Evolutionary conservation across 2,888 invertebrate species (phyloP), one percentile per base, ranked within the genome.

Genomic region (Epirrhoe alternata): DNA sequence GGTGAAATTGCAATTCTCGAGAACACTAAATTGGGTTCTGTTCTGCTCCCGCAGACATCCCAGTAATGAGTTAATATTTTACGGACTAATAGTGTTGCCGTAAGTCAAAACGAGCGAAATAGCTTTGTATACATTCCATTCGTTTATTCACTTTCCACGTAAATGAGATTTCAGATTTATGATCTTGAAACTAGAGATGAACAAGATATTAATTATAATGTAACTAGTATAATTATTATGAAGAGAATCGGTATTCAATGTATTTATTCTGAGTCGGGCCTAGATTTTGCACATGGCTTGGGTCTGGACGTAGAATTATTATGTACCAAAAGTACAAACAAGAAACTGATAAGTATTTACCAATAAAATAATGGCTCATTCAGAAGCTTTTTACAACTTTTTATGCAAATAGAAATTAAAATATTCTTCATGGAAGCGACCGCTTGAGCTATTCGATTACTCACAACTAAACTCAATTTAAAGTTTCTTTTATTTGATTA

Each of bases 111-210:
- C 45, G 56, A 24, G 53, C 49, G 51, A 69, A 71, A 70, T 63
- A 58, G 69, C 64, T 62, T 30, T 53, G 64, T 64, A 71, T 64
- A 71, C 69, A 71, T 69, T 60, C 66, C 65, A 66, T 71, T 73
- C 67, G 64, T 66, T 68, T 71, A 67, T 60, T 67, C 68, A 24
- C 24, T 24, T 24, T 24, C 24, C 24, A 71, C 71, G 69, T 70
- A 68, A 71, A 73, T 70, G 69, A 71, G 68, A 65, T 71, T 73
- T 55, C 38, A 35, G 55, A 73, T 73, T 71, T 73, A 73, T 67
- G 68, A 49, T 59, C 63, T 59, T 58, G 61, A 55, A 64, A 73
- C 51, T 69, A 50, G 56, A 45, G 58, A 50, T 17, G 52, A 42
- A 59, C 38, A 52, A 16, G 54, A 56, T 53, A 50, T 54, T 57